A percentile compares a stretch with the other conserved stretches of the same genome.
These are phyloP conservation scores for Phenganax stokvisi DNA, from an alignment of 92 coral and sea anemone species.

Conservation along the genomic window DNA sequence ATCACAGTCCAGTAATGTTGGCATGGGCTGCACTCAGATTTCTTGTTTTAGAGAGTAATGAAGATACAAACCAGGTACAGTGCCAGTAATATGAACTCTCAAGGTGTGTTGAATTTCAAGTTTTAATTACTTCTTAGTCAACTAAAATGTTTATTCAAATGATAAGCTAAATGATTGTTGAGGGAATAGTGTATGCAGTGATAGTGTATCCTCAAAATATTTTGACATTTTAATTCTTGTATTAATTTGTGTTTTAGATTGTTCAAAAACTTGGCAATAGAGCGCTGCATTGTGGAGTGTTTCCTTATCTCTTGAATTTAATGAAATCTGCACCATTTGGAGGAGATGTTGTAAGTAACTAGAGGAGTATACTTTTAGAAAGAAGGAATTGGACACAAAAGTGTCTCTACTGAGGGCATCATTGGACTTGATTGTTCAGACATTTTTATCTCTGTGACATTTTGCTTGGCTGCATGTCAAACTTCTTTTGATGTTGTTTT, in stretches of 20 bases:
- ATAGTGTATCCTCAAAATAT: no score
- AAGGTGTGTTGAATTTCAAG: no score
- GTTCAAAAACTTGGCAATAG: conserved; percentile 68
- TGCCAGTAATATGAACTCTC: no score
- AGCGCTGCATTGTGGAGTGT: conserved; percentile 83
- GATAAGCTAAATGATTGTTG: not conserved
- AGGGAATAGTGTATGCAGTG: no score
- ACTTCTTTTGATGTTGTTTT: not conserved
- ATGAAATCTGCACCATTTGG: conserved; percentile 64
- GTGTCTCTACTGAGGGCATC: no score
- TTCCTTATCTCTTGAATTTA: conserved; percentile 68
- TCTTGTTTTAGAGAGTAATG: conserved; percentile 67
- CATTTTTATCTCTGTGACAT: no score
- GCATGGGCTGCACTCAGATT: conserved; percentile 96
- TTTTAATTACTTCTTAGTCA: no score
- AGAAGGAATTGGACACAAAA: not conserved
- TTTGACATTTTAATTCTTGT: not conserved
- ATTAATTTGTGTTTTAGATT: conserved; percentile 38
- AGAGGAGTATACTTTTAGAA: not conserved
- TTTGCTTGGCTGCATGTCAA: no score
- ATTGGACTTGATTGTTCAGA: no score
- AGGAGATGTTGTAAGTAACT: not conserved
- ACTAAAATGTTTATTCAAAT: not conserved
- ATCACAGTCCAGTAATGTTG: conserved; percentile 93
- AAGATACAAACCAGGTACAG: conserved; percentile 38